Percentiles rank a stretch among this genome's conserved stretches.
Evolutionary conservation across 2,888 invertebrate genomes (phyloP).

Genomic region (Cephus pulcher): DNA sequence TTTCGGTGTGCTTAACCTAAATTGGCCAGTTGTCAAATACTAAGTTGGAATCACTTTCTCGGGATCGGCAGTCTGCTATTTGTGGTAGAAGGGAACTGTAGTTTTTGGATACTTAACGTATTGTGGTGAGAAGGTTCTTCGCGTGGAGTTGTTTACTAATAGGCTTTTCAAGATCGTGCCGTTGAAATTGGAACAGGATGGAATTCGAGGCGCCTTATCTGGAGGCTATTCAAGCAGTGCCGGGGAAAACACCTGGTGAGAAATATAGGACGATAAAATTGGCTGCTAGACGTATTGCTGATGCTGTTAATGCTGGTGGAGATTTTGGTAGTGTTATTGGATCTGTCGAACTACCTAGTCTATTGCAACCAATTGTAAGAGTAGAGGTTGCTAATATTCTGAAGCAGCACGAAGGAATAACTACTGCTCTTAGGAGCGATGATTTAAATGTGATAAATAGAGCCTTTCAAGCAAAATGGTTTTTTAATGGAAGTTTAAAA

Average conservation of each 20-base stretch:
- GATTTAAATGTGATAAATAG: conserved; percentile 44
- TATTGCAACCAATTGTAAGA: conserved; percentile 40
- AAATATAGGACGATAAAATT: conserved; percentile 45
- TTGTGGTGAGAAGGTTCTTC: not conserved
- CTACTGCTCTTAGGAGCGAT: conserved; percentile 53
- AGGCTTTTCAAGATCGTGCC: not conserved
- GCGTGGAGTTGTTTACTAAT: not conserved
- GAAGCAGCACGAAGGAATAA: conserved; percentile 30
- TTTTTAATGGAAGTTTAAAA: conserved; percentile 47
- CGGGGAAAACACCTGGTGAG: conserved; percentile 45
- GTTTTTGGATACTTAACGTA: not conserved
- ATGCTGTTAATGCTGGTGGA: not conserved
- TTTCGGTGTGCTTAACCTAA: not conserved
- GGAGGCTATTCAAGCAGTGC: conserved; percentile 49
- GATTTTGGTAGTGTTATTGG: not conserved
- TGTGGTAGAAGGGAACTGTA: not conserved
- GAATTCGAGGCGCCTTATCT: conserved; percentile 37
- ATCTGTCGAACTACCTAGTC: conserved; percentile 31
- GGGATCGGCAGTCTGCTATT: not conserved
- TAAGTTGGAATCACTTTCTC: not conserved
- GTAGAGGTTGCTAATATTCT: conserved; percentile 45
- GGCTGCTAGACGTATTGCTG: conserved; percentile 25
- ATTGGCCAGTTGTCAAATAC: not conserved
- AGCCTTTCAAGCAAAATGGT: conserved; percentile 50
- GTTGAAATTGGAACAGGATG: conserved; percentile 17